Percentiles rank a stretch among this genome's conserved stretches.
Conservation (phyloP, 2,888 invertebrate genomes). For the Ochropleura plecta region DNA sequence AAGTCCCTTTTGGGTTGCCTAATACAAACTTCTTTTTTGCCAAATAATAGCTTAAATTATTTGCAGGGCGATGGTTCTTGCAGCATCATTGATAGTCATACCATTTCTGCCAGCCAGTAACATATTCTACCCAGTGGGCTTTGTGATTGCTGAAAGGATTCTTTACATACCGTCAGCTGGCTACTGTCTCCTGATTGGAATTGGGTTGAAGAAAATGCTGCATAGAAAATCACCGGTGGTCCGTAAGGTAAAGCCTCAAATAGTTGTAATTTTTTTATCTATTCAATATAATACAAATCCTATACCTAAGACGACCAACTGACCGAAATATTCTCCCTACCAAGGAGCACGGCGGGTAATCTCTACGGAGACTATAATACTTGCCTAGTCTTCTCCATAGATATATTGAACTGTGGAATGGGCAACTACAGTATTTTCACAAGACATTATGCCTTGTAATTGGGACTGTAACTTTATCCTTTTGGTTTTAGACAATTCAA, state of each 20-base stretch:
- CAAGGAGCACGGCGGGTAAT: no score
- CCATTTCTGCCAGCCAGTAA: constrained; percentile 97
- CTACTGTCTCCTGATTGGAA: constrained; percentile 93
- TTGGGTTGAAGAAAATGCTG: constrained; percentile 89
- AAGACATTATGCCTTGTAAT: no score
- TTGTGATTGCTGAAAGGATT: constrained; percentile 97
- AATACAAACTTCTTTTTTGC: background rate
- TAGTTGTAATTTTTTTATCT: background rate
- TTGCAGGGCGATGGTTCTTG: constrained; percentile 90
- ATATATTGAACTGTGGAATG: no score
- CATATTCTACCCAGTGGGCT: constrained; percentile 96
- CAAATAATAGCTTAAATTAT: background rate
- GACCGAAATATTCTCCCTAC: no score
- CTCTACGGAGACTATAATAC: no score
- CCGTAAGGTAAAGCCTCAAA: constrained; percentile 70
- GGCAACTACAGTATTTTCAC: no score
- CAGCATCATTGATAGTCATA: constrained; percentile 91
- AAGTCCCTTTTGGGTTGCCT: no score
- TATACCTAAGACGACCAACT: no score
- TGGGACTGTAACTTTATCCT: no score
- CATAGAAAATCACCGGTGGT: constrained; percentile 52
- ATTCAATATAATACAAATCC: background rate
- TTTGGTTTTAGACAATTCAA: no score
- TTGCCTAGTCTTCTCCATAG: no score
- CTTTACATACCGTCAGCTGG: constrained; percentile 96